Conservation (phyloP, 2,888 invertebrate species). For the Yponomeuta plumbellus region DNA sequence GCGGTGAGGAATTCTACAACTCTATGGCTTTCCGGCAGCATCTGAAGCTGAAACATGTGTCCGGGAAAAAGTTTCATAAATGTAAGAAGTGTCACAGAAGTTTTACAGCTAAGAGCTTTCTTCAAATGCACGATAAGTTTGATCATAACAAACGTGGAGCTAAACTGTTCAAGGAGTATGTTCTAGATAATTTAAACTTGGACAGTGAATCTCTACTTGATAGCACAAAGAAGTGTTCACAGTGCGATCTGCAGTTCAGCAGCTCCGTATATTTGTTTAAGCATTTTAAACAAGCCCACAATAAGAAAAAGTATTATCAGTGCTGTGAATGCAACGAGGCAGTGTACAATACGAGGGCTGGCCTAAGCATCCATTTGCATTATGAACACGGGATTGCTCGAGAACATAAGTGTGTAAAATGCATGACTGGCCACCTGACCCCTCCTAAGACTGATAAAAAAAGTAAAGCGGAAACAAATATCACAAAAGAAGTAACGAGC, state of each 20-base stretch:
- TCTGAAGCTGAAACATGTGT: conserved; percentile 5
- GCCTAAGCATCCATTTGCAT: conserved; percentile 11
- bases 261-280: conserved; percentile 8
- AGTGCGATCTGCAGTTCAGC: conserved; percentile 8
- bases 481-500: not conserved
- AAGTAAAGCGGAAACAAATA: not conserved
- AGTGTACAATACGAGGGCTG: conserved; percentile 4
- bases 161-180: conserved; percentile 6
- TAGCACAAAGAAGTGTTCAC: not conserved
- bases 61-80: conserved; percentile 6
- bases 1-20: conserved; percentile 16
- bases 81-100: conserved; percentile 13
- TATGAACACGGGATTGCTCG: conserved; percentile 10
- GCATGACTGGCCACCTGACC: not conserved
- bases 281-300: conserved; percentile 12
- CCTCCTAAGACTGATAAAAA: not conserved
- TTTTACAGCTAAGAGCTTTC: conserved; percentile 8
- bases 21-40: conserved; percentile 3
- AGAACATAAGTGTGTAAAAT: conserved; percentile 9
- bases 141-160: conserved; percentile 4
- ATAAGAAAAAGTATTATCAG: conserved; percentile 7
- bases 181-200: not conserved
- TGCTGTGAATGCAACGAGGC: conserved; percentile 14
- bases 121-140: conserved; percentile 12
- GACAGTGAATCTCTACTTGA: not conserved